phyloP scores from a whole-genome alignment of 1,140 invertebrate species.

The Tribolium castaneum region DNA sequence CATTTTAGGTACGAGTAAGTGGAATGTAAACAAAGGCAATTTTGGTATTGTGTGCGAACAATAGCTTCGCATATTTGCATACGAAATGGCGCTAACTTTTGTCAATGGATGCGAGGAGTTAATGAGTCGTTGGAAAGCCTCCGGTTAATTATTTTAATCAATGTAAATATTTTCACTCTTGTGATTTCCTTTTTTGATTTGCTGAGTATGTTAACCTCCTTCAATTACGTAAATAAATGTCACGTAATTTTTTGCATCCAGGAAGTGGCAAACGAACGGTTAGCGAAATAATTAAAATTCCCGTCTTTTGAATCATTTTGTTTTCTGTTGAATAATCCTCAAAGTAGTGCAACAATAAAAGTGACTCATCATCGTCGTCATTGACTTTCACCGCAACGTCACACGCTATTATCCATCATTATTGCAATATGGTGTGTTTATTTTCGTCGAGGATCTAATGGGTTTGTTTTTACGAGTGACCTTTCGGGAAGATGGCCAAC shows the following conservation, averaged over 20 bases:
- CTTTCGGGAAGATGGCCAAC: neutral
- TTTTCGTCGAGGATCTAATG: slow-evolving; percentile 4
- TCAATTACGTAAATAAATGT: neutral
- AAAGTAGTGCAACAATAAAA: slow-evolving; percentile 23
- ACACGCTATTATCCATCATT: slow-evolving; percentile 28
- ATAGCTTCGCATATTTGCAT: neutral
- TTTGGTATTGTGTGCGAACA: neutral
- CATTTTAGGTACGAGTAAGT: no score
- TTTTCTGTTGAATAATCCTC: slow-evolving; percentile 10
- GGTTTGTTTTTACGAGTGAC: slow-evolving; percentile 19
- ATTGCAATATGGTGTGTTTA: slow-evolving; percentile 1
- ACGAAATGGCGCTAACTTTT: neutral
- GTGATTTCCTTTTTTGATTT: neutral
- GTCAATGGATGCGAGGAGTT: neutral
- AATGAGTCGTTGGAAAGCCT: neutral
- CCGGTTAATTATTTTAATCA: neutral
- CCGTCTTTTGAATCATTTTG: slow-evolving; percentile 1
- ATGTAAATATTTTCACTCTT: neutral
- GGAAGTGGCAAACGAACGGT: neutral
- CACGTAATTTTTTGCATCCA: no score
- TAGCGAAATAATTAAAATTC: slow-evolving; percentile 16
- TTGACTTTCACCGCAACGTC: slow-evolving; percentile 30
- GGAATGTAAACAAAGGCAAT: neutral
- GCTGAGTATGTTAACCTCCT: neutral
- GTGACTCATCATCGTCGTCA: slow-evolving; percentile 26